phyloP scores from a whole-genome alignment of 2,888 invertebrate genomes.

The Harpagoxenus sublaevis region DNA sequence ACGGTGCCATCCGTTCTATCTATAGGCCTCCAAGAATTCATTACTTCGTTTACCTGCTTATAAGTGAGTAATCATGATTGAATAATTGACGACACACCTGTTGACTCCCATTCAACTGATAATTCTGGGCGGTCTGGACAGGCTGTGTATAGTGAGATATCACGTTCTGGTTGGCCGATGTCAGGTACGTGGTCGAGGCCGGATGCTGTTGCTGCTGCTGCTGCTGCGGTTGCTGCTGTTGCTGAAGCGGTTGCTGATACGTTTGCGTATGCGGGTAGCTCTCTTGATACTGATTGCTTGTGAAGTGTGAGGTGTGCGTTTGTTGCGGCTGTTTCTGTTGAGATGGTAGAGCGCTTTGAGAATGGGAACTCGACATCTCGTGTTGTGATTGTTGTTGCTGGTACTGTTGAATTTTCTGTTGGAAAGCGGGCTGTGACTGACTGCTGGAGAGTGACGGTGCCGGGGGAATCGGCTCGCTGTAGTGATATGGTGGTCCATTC shows the following conservation, averaged over 20 bases:
- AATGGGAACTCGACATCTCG: conserved; percentile 83
- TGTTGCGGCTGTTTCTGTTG: conserved; percentile 79
- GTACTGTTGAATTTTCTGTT: conserved; percentile 83
- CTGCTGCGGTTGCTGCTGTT: conserved; percentile 79
- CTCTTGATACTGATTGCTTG: conserved; percentile 86
- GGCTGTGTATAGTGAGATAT: conserved; percentile 84
- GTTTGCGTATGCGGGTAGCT: conserved; percentile 87
- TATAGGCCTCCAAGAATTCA: neutral
- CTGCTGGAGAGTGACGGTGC: conserved; percentile 84
- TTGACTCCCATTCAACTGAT: conserved; percentile 84
- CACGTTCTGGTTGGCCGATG: conserved; percentile 82
- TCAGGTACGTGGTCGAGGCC: conserved; percentile 82
- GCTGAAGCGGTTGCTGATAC: conserved; percentile 86
- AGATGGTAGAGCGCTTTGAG: conserved; percentile 80
- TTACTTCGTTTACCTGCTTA: conserved; percentile 17
- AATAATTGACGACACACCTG: conserved; percentile 74
- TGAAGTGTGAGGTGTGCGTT: conserved; percentile 82
- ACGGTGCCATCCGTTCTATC: neutral
- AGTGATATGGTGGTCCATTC: conserved; percentile 87
- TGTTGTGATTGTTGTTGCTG: conserved; percentile 77
- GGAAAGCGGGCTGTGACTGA: conserved; percentile 85
- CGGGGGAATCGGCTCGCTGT: conserved; percentile 88
- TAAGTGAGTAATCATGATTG: conserved; percentile 18
- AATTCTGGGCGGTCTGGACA: conserved; percentile 80
- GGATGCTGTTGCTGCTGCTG: conserved; percentile 78